Base-by-base conservation (phyloP, 2,113 vertebrate species). In the Hirundichthys speculiger region DNA sequence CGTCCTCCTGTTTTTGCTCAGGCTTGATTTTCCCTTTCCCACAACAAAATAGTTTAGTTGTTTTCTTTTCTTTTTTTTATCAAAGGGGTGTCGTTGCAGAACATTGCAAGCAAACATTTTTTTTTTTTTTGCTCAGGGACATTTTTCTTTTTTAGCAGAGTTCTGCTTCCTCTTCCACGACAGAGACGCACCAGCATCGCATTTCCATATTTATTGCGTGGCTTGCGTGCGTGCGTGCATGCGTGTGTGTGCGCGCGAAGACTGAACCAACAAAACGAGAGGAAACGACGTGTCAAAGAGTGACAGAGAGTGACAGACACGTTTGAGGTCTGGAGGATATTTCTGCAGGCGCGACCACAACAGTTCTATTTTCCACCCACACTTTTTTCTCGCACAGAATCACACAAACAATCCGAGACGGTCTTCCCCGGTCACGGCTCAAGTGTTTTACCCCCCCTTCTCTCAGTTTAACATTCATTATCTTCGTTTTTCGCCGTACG, bases 331-430 rank as follows among this genome's bases (percentile, higher is more conserved):
- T 25, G 49, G 58, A 48, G 10, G 45, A 57, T 55, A 69, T 52
- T 51, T 42, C 67, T 19, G 19, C 24, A 64, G 40, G 60, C 61
- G 49, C 53, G 54, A 68, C 85, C 86, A 81, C 88, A 88, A 85
- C 80, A 84, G 79, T 85, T 80, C 62, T 38, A 69, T 78, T 76
- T 88, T 86, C 82, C 69, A 72, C 53, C 67, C 83, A 69, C 69
- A 64, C 71, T 67, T 56, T 64, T 67, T 56, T 64, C 54, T 75
- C 63, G 67, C 69, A 79, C 56, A 61, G 45, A 54, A 40, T 68
- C 71, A 64, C 65, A 72, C 64, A 24, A 50, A 51, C 64, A 61
- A 47, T 43, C 62, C 1, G 9, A 69, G 53, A 60, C 61, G 56
- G 71, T 60, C 16, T 20, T 74, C 49, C 56, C 19, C 21, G 43